Percentiles rank a stretch among this genome's conserved stretches.
These are phyloP conservation scores for Mesochorus sp. DNA, from an alignment of 2,888 invertebrate species.

Conservation along the genomic window DNA sequence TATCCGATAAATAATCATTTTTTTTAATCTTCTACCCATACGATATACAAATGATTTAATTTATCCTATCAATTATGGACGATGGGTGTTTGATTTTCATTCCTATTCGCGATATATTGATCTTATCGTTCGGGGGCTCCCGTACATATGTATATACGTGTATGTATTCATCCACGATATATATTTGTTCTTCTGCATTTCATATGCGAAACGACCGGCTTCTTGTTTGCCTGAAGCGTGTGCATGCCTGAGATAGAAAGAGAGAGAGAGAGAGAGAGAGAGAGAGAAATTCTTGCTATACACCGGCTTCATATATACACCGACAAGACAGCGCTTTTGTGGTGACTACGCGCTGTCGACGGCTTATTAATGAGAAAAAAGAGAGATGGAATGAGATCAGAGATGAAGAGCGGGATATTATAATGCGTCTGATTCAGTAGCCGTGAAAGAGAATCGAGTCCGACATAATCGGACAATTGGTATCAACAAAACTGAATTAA, in stretches of 20 bases:
- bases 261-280: slow-evolving; percentile 7
- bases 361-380: slow-evolving; percentile 62
- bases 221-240: slow-evolving; percentile 67
- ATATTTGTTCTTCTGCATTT: slow-evolving; percentile 25
- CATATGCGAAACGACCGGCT: slow-evolving; percentile 49
- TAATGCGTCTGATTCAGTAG: slow-evolving; percentile 46
- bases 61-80: slow-evolving; percentile 79
- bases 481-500: slow-evolving; percentile 12
- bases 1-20: slow-evolving; percentile 52
- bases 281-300: slow-evolving; percentile 8
- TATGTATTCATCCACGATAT: background rate
- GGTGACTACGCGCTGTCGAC: slow-evolving; percentile 56
- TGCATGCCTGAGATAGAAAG: background rate
- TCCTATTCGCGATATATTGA: slow-evolving; percentile 73
- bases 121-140: slow-evolving; percentile 41
- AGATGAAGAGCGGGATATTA: slow-evolving; percentile 17
- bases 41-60: slow-evolving; percentile 80
- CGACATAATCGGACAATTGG: slow-evolving; percentile 22
- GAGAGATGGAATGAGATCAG: slow-evolving; percentile 13
- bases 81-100: slow-evolving; percentile 76
- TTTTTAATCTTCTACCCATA: slow-evolving; percentile 70
- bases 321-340: slow-evolving; percentile 24
- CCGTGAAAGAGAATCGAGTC: slow-evolving; percentile 13
- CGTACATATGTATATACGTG: slow-evolving; percentile 25
- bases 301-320: slow-evolving; percentile 24